Evolutionary conservation across 2,797 vertebrate species (phyloP).

Genomic region (Caiman crocodilus): DNA sequence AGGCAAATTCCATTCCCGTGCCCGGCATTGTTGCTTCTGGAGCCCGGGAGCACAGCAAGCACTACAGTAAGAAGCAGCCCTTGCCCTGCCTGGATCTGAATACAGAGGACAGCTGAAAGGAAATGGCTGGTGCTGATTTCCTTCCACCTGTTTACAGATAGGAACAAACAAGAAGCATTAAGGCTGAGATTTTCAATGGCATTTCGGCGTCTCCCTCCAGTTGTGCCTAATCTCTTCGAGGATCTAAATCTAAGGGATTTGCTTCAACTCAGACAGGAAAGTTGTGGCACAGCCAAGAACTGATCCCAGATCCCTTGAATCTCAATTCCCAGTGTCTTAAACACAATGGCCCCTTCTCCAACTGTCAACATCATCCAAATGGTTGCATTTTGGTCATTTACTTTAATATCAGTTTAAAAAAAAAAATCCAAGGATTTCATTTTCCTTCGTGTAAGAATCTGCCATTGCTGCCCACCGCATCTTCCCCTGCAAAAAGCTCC

Average conservation of each 20-base stretch:
- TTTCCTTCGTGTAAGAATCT: fast-evolving
- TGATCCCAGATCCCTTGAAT: not conserved
- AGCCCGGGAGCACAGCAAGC: not conserved
- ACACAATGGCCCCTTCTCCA: not conserved
- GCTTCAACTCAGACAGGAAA: not conserved
- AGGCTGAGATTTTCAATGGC: fast-evolving
- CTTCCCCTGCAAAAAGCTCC: constrained; percentile 31
- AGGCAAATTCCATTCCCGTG: not conserved
- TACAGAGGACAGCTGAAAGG: fast-evolving
- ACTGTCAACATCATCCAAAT: not conserved
- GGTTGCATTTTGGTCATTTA: not conserved
- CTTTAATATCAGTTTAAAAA: not conserved
- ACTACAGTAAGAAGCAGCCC: not conserved
- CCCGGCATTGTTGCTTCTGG: not conserved
- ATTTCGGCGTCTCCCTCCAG: not conserved
- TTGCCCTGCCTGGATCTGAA: fast-evolving
- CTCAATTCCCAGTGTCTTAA: not conserved
- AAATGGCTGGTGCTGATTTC: not conserved
- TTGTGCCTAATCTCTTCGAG: not conserved
- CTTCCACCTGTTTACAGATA: not conserved
- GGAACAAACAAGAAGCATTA: fast-evolving
- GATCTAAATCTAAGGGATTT: fast-evolving
- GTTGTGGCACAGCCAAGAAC: not conserved
- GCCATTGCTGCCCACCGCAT: not conserved
- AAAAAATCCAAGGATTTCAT: fast-evolving